Base-by-base conservation (phyloP, 2,797 vertebrate genomes). In the Gephyroberyx darwinii region DNA sequence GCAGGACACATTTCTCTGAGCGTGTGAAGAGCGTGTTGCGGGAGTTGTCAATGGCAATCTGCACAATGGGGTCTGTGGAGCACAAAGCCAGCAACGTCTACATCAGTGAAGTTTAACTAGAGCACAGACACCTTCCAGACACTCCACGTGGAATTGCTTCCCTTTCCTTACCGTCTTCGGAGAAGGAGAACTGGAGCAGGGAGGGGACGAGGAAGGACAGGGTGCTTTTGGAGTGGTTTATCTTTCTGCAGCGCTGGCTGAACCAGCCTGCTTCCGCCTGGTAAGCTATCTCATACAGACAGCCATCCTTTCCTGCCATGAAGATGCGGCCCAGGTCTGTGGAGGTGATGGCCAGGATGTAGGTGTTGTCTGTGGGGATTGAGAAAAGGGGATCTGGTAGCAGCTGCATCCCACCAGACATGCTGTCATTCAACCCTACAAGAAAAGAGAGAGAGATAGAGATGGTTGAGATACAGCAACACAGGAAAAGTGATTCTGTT, bases 211-310 rank as follows among this genome's bases (percentile, higher is more conserved):
- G 96, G 86, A 98, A 99, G 74, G 97, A 99, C 62, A 99, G 88
- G 0, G 93, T 77, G 43, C 96, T 96, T 90, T 98, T 99, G 3
- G 98, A 99, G 88, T 99, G 98, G 91, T 99, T 99, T 75, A 99
- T 99, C 91, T 99, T 99, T 75, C 94, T 91, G 85, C 97, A 99
- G 52, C 97, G 94, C 71, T 98, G 98, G 82, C 95, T 98, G 83
- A 99, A 96, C 98, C 98, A 99, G 47, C 98, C 96, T 2, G 98
- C 97, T 88, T 98, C 96, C 0, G 97, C 97, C 95, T 99, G 97
- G 88, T 99, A 99, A 8, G 95, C 97, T 10, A 99, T 95, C 93
- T 99, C 98, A 77, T 99, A 99, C 41, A 99, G 94, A 83, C 98
- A 99, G 59, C 98, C 98, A 10, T 99, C 98, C 75, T 97, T 98